Evolutionary conservation across 2,113 vertebrate species (phyloP), one percentile per base, ranked within the genome.

Genomic region (Pachypanchax playfairii): DNA sequence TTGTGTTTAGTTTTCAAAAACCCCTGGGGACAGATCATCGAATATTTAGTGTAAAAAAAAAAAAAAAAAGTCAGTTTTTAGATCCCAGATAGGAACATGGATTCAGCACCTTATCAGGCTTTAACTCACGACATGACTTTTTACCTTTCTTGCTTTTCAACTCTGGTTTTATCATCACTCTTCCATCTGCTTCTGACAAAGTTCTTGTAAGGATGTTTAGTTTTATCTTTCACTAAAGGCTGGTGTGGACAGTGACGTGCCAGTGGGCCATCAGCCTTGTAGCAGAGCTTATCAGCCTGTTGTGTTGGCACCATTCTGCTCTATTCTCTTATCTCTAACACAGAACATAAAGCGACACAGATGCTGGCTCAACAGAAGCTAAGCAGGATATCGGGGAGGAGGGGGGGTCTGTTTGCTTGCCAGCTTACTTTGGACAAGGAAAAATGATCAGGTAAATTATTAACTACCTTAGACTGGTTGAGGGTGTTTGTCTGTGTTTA

Each of bases 221-320:
- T 44, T 68, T 87, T 88, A 88, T 89, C 88, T 74, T 58, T 59
- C 18, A 1, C 68, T 22, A 50, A 53, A 65, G 72, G 73, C 68
- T 88, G 81, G 41, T 77, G 74, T 54, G 58, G 72, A 80, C 80
- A 79, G 69, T 44, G 75, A 74, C 65, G 65, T 67, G 64, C 73
- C 49, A 49, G 61, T 56, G 59, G 71, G 61, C 56, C 70, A 69
- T 43, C 58, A 1, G 65, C 46, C 61, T 57, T 50, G 60, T 47
- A 74, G 70, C 62, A 33, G 22, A 18, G 64, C 76, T 90, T 89
- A 90, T 89, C 86, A 78, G 73, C 33, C 26, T 26, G 53, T 15
- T 52, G 42, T 29, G 42, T 59, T 66, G 60, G 63, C 65, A 64
- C 68, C 4, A 14, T 73, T 51, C 46, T 49, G 73, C 61, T 33